These are phyloP conservation scores for Pollenia amentaria DNA, from an alignment of 2,888 invertebrate species.

Conservation along the genomic window DNA sequence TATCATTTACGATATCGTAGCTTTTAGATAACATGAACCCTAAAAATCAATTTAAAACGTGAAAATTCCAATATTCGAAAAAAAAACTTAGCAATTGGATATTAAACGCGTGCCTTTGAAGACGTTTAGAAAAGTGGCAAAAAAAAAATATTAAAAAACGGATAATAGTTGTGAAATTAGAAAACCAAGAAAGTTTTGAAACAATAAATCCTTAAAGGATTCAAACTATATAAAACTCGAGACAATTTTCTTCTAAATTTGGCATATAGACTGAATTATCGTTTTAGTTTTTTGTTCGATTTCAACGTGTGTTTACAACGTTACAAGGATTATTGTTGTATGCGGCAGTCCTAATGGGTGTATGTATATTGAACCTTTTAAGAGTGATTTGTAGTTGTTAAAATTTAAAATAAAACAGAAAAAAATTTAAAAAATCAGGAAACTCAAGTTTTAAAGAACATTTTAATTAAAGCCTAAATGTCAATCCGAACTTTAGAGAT, in stretches of 20 bases:
- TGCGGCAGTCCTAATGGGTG: constrained; percentile 36
- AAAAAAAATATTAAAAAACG: constrained; percentile 5
- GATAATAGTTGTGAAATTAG: not conserved
- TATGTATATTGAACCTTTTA: constrained; percentile 41
- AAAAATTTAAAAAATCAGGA: not conserved
- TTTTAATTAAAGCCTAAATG: no score
- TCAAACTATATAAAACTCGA: not conserved
- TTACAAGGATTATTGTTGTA: constrained; percentile 15
- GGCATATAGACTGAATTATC: not conserved
- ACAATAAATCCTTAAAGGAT: constrained; percentile 33
- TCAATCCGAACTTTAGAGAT: no score
- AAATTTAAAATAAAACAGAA: not conserved
- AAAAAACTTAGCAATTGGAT: constrained; percentile 74
- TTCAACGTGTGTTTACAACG: not conserved
- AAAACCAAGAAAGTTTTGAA: constrained; percentile 1
- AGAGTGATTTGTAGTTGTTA: not conserved
- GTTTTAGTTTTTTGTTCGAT: not conserved
- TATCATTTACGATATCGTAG: constrained; percentile 64
- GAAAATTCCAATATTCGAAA: constrained; percentile 74
- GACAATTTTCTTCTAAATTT: not conserved
- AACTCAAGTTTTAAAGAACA: no score
- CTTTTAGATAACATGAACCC: constrained; percentile 64
- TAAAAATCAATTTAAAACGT: constrained; percentile 3
- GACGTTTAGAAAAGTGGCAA: constrained; percentile 73
- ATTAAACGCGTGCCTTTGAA: constrained; percentile 70